Percentiles rank a stretch among this genome's conserved stretches.
Conservation (phyloP, 2,888 invertebrate species). For the Patella depressa region DNA sequence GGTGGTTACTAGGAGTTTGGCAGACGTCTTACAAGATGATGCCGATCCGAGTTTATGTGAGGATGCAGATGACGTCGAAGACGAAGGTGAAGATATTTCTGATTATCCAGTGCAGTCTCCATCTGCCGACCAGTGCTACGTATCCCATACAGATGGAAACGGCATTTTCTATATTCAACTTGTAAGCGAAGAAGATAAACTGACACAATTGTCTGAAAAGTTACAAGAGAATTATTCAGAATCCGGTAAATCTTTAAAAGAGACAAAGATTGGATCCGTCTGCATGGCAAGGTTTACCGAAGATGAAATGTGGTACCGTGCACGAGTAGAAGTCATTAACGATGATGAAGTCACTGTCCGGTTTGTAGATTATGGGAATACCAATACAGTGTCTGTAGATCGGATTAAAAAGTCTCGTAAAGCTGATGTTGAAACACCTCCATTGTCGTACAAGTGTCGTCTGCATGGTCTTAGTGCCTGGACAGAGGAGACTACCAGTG, state of each 20-base stretch:
- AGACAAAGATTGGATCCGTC: slow-evolving; percentile 32
- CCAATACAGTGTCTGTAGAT: slow-evolving; percentile 42
- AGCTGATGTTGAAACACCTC: slow-evolving; percentile 33
- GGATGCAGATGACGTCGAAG: background rate
- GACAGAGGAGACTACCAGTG: slow-evolving; percentile 38
- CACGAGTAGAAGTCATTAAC: slow-evolving; percentile 38
- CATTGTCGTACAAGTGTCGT: slow-evolving; percentile 45
- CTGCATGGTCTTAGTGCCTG: slow-evolving; percentile 37
- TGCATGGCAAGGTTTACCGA: slow-evolving; percentile 56
- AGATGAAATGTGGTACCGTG: slow-evolving; percentile 61
- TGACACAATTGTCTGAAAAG: slow-evolving; percentile 41
- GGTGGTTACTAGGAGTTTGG: slow-evolving; percentile 36
- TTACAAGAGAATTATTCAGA: slow-evolving; percentile 31
- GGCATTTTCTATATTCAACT: slow-evolving; percentile 51
- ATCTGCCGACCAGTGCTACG: slow-evolving; percentile 33
- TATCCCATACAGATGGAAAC: slow-evolving; percentile 45
- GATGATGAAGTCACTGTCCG: slow-evolving; percentile 42
- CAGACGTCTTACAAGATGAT: slow-evolving; percentile 34
- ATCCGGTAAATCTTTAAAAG: background rate
- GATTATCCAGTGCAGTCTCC: slow-evolving; percentile 31
- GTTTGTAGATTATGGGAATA: slow-evolving; percentile 68
- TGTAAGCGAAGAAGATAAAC: slow-evolving; percentile 37
- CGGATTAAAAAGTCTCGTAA: slow-evolving; percentile 34
- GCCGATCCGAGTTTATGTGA: slow-evolving; percentile 12
- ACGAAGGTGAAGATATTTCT: background rate